These are phyloP conservation scores for Ameiurus melas DNA, from an alignment of 2,113 vertebrate genomes.

Conservation along the genomic window DNA sequence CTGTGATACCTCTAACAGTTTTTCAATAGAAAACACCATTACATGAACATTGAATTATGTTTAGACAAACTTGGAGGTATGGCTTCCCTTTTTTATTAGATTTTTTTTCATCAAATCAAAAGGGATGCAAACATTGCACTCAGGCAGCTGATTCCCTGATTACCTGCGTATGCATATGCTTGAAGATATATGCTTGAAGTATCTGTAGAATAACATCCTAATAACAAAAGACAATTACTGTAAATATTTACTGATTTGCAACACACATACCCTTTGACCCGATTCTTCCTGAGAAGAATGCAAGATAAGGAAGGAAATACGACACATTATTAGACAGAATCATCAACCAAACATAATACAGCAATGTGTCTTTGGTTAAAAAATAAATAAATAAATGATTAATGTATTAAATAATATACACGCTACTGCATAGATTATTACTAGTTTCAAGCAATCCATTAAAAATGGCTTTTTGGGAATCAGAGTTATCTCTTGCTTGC, in stretches of 20 bases:
- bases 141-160: background rate
- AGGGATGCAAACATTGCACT: background rate
- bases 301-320: slow-evolving; percentile 32
- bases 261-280: slow-evolving; percentile 68
- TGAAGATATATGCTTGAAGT: background rate
- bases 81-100: no score
- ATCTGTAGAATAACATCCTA: background rate
- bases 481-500: slow-evolving; percentile 21
- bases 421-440: background rate
- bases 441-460: slow-evolving; percentile 1
- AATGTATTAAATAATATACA: background rate
- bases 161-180: background rate
- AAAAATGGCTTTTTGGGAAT: slow-evolving; percentile 24
- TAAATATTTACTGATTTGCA: background rate
- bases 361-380: background rate
- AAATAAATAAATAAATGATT: background rate
- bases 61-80: background rate
- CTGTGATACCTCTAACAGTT: background rate
- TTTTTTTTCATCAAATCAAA: background rate
- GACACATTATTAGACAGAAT: slow-evolving; percentile 1
- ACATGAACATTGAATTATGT: no score
- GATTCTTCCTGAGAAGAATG: slow-evolving; percentile 70
- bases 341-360: background rate
- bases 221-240: background rate
- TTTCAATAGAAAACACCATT: no score